Evolutionary conservation across 2,113 vertebrate species (phyloP), one percentile per base, ranked within the genome.

Genomic region (Laticauda colubrina): DNA sequence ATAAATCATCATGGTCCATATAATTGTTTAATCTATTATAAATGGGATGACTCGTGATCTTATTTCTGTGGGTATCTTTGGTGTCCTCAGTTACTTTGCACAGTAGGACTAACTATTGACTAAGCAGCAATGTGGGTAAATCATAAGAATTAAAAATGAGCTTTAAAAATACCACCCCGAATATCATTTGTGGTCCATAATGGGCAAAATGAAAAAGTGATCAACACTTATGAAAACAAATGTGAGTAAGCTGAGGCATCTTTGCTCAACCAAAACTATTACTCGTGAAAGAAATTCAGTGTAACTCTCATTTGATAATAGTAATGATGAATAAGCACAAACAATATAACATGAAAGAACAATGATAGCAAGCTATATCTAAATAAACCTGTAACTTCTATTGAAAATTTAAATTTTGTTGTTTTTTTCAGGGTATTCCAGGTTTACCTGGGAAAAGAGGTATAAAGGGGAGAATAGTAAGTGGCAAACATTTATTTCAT

Each of bases 391-490:
- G 4, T 59, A 88, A 55, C 12, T 96, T 94, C 39, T 95, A 54
- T 15, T 57, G 53, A 87, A 94, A 85, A 69, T 93, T 15, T 90
- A 29, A 4, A 94, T 93, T 5, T 1, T 18, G 48, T 75, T 88
- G 2, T 94, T 93, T 15, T 91, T 96, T 53, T 96, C 91, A 99
- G 99, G 99, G 99, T 26, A 95, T 97, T 96, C 98, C 97, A 94
- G 99, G 99, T 89, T 96, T 98, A 48, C 95, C 92, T 95, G 99
- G 99, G 95, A 99, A 98, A 96, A 98, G 96, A 94, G 99, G 99
- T 23, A 97, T 96, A 88, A 99, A 99, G 96, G 99, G 99, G 93
- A 98, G 98, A 98, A 98, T 97, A 96, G 99, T 99, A 98, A 97
- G 90, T 6, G 91, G 48, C 21, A 93, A 45, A 45, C 3, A 24